phyloP scores from a whole-genome alignment of 2,113 vertebrate genomes.

The Hemichromis elongatus region DNA sequence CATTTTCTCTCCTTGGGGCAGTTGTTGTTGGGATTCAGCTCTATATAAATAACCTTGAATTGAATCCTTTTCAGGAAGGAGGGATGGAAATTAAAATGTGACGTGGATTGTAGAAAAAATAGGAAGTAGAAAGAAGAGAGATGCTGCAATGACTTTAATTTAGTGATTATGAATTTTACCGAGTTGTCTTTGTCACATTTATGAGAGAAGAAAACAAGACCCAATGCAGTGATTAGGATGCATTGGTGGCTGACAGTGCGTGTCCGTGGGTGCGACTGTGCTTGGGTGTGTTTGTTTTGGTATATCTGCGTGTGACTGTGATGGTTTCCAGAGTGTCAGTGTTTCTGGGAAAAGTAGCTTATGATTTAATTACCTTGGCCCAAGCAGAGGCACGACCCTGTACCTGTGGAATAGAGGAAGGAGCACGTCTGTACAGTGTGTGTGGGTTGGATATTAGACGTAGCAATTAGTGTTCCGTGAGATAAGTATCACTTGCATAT shows the following conservation, averaged over 20 bases:
- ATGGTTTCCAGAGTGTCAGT: background rate
- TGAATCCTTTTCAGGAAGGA: background rate
- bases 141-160: conserved; percentile 28
- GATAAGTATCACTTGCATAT: background rate
- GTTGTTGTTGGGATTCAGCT: background rate
- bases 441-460: background rate
- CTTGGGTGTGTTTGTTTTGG: background rate
- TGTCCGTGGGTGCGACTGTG: background rate
- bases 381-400: conserved; percentile 44
- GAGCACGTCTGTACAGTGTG: background rate
- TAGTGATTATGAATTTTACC: conserved; percentile 41
- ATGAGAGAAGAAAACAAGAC: conserved; percentile 25
- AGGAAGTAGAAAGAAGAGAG: background rate
- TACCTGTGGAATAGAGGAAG: background rate
- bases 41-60: background rate
- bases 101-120: background rate
- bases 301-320: background rate
- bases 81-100: background rate
- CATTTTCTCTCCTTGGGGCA: background rate
- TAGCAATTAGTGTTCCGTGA: background rate
- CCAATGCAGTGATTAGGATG: conserved; percentile 59
- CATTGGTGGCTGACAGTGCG: conserved; percentile 16
- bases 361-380: conserved; percentile 57
- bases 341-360: conserved; percentile 44
- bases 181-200: background rate